Evolutionary conservation across 2,113 vertebrate genomes (phyloP), one percentile per base, ranked within the genome.

Genomic region (Procavia capensis): DNA sequence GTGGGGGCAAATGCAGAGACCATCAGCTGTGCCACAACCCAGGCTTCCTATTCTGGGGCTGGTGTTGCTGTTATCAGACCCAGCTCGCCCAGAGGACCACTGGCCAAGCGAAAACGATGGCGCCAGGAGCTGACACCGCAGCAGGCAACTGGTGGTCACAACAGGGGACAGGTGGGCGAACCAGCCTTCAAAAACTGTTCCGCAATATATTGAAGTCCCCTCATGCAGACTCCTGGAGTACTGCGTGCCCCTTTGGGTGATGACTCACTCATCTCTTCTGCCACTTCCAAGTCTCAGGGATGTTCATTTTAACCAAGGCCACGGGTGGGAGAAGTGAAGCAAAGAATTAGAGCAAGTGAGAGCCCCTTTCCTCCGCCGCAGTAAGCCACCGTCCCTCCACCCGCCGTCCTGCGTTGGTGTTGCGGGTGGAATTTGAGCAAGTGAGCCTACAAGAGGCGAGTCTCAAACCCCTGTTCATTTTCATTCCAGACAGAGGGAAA

Each of bases 261-360:
- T 10, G 6, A 5, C 6, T 9, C 24, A n/a, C 29, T 54, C 14
- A 54, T 54, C 59, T 96, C 75, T 36, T 72, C n/a, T 29, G 16
- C 74, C 45, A 20, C 27, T 89, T 90, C 34, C 24, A 79, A 83
- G 85, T 11, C 39, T 6, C 19, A 10, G 61, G 66, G 31, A 64
- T 27, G 27, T 82, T 86, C 54, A 3, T 91, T 92, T 92, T 83
- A 94, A 86, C 31, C 27, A 88, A 85, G 63, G 39, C 80, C 74
- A 34, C 1, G 5, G 36, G 14, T 8, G 59, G 70, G 27, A 59
- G 81, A 74, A 54, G 43, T 54, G 9, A n/a, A n/a, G n/a, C n/a
- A n/a, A n/a, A n/a, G 2, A 41, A 27, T 25, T 39, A 57, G 22
- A 57, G 14, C 5, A 20, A 10, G 25, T n/a, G 8, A 6, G 54